phyloP scores from a whole-genome alignment of 2,113 vertebrate genomes.

The Pan paniscus region DNA sequence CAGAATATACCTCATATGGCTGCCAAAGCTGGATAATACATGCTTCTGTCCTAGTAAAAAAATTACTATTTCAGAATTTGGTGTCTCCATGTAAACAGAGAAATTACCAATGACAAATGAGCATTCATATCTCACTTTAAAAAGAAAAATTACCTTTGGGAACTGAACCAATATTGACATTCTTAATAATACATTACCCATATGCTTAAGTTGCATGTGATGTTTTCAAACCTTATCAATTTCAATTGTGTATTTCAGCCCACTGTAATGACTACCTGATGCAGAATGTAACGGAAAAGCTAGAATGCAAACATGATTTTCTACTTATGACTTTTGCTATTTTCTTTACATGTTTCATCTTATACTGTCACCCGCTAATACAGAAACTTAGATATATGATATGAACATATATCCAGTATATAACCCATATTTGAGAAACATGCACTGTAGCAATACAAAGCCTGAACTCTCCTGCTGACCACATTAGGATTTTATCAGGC shows the following conservation, averaged over 20 bases:
- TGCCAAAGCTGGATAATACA: not conserved
- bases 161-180: slow-evolving; percentile 50
- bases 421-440: not conserved
- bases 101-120: not conserved
- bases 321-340: not conserved
- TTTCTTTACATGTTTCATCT: not conserved
- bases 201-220: not conserved
- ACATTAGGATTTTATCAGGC: not conserved
- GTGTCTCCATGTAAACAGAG: not conserved
- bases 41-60: not conserved
- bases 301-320: not conserved
- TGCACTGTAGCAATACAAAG: not conserved
- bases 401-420: not conserved
- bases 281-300: not conserved
- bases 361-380: not conserved
- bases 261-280: not conserved
- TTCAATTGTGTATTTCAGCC: not conserved
- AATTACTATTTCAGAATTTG: not conserved
- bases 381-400: not conserved
- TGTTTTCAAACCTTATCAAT: not conserved
- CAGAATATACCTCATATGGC: not conserved
- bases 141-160: slow-evolving; percentile 52
- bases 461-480: fast-evolving
- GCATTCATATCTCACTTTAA: slow-evolving; percentile 27
- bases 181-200: slow-evolving; percentile 52